Evolutionary conservation across 2,797 vertebrate genomes (phyloP).

Genomic region (Danio tinwini): DNA sequence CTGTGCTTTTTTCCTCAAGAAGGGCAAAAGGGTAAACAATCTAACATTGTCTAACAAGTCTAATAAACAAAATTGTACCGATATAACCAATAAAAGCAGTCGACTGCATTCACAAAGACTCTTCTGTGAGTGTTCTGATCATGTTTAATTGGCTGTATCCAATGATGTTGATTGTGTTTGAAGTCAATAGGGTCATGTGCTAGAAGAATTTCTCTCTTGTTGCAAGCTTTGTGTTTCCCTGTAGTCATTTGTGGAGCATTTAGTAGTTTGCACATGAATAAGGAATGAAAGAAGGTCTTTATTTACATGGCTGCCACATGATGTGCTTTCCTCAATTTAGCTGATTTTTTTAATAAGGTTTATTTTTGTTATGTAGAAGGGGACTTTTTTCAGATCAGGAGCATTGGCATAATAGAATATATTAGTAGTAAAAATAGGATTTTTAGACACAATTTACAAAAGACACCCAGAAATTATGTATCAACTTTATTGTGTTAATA

Average conservation of each 20-base stretch:
- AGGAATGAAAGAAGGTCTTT: conserved; percentile 10
- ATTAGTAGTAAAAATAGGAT: neutral
- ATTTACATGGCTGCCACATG: conserved; percentile 26
- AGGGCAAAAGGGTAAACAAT: neutral
- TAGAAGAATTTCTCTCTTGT: neutral
- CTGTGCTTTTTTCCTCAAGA: neutral
- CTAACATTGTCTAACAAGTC: neutral
- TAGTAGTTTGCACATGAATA: neutral
- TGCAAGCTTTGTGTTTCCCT: neutral
- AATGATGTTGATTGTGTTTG: neutral
- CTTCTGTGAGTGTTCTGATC: neutral
- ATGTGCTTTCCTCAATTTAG: neutral
- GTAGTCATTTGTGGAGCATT: conserved; percentile 1
- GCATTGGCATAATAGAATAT: neutral
- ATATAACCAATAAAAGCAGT: neutral
- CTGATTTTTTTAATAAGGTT: neutral
- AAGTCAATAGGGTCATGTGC: neutral
- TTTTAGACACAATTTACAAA: too few species aligned
- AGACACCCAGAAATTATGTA: too few species aligned
- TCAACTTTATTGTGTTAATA: too few species aligned
- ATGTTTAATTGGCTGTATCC: neutral
- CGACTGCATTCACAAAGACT: neutral
- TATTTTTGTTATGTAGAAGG: neutral
- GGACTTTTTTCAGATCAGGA: neutral
- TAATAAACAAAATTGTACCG: neutral